phyloP scores from a whole-genome alignment of 2,113 vertebrate genomes.

The Cathartes aura region DNA sequence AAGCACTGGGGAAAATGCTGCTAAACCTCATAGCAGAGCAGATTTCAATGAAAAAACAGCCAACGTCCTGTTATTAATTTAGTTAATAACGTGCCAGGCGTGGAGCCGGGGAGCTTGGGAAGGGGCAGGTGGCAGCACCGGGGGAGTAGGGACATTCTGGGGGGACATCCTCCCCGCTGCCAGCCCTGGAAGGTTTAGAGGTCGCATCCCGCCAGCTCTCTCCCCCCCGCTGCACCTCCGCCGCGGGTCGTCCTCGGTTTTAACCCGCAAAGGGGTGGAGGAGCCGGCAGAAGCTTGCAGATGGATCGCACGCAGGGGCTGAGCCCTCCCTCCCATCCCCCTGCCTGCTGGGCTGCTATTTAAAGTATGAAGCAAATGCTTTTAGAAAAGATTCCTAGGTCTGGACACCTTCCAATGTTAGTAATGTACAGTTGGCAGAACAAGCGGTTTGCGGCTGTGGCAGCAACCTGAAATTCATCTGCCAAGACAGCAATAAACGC shows the following conservation, averaged over 20 bases:
- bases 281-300: neutral
- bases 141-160: neutral
- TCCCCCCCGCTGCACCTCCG: neutral
- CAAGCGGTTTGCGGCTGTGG: slow-evolving; percentile 50
- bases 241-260: neutral
- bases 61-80: neutral
- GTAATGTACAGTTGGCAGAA: slow-evolving; percentile 73
- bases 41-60: neutral
- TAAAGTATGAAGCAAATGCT: slow-evolving; percentile 61
- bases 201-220: neutral
- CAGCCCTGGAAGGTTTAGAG: neutral
- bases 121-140: neutral
- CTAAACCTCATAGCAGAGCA: neutral
- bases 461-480: slow-evolving; percentile 49
- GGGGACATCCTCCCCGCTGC: rapidly evolving
- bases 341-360: slow-evolving; percentile 46
- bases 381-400: slow-evolving; percentile 42
- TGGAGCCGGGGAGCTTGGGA: neutral
- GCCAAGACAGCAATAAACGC: slow-evolving; percentile 59
- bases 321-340: neutral
- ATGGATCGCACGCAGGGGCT: neutral
- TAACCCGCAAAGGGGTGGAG: neutral
- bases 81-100: neutral
- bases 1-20: rapidly evolving
- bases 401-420: slow-evolving; percentile 50